phyloP scores from a whole-genome alignment of 2,797 vertebrate genomes.

The Enteromius mattozi region DNA sequence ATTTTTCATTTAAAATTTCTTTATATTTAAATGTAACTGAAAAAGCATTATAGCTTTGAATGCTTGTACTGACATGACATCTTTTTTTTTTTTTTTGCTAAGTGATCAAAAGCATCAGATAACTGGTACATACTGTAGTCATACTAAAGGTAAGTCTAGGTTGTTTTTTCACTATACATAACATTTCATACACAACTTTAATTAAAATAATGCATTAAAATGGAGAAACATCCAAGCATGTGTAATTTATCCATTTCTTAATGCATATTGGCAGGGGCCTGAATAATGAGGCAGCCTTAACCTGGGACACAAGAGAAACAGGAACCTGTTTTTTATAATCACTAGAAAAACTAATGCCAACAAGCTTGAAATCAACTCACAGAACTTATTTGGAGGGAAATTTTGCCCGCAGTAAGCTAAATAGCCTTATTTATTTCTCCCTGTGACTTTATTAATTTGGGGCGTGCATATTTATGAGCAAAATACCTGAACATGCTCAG shows the following conservation, averaged over 20 bases:
- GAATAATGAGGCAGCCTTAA: conserved; percentile 97
- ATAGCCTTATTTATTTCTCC: conserved; percentile 75
- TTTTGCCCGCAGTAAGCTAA: conserved; percentile 68
- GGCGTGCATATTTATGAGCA: conserved; percentile 52
- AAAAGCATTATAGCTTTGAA: background rate
- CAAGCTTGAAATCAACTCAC: conserved; percentile 61
- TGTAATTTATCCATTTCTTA: conserved; percentile 98
- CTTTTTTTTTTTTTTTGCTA: conserved; percentile 49
- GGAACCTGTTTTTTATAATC: conserved; percentile 92
- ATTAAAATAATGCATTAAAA: conserved; percentile 99
- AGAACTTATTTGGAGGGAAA: conserved; percentile 65
- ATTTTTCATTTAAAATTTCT: background rate
- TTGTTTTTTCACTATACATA: conserved; percentile 94
- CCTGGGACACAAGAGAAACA: conserved; percentile 88
- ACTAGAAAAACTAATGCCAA: conserved; percentile 77
- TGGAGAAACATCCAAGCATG: conserved; percentile 88
- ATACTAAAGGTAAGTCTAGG: conserved; percentile 88
- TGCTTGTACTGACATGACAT: background rate
- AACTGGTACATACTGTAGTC: background rate
- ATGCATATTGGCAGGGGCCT: conserved; percentile 94
- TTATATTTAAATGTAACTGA: background rate
- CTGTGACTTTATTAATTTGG: conserved; percentile 56
- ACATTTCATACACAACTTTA: conserved; percentile 89
- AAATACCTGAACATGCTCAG: conserved; percentile 55
- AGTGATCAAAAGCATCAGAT: conserved; percentile 68